phyloP scores from a whole-genome alignment of 2,113 vertebrate genomes.

The Bostrychus sinensis region DNA sequence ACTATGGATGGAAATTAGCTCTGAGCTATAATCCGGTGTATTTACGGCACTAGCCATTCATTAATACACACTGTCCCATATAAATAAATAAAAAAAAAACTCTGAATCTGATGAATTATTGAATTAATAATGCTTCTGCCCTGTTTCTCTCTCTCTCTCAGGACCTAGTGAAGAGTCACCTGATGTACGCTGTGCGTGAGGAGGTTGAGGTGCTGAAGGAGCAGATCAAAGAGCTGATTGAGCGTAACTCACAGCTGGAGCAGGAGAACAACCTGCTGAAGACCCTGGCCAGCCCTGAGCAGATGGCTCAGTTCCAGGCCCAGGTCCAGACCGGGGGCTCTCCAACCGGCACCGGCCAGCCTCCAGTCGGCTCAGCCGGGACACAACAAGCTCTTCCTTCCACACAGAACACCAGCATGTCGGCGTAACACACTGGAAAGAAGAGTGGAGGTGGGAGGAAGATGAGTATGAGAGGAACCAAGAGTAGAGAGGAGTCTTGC shows the following conservation, averaged over 20 bases:
- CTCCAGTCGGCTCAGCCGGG: conserved; percentile 70
- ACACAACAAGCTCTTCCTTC: conserved; percentile 43
- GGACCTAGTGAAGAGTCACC: conserved; percentile 90
- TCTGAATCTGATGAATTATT: neutral
- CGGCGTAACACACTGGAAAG: conserved; percentile 44
- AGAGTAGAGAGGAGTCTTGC: conserved; percentile 26
- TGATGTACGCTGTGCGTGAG: conserved; percentile 97
- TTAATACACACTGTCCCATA: too few relatives aligned
- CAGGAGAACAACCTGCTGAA: conserved; percentile 97
- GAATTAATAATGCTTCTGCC: neutral
- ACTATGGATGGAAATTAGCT: too few relatives aligned
- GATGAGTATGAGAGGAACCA: conserved; percentile 22
- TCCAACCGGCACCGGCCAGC: conserved; percentile 81
- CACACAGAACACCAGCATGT: conserved; percentile 53
- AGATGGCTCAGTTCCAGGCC: conserved; percentile 96
- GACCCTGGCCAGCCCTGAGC: conserved; percentile 94
- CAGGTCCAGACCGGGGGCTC: conserved; percentile 92
- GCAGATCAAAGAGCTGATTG: conserved; percentile 97
- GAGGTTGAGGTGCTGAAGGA: conserved; percentile 87
- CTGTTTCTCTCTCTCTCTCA: conserved; percentile 72
- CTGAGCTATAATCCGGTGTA: too few relatives aligned
- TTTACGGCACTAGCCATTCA: too few relatives aligned
- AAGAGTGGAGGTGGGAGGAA: conserved; percentile 9
- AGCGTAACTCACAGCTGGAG: conserved; percentile 96
- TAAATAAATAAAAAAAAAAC: too few relatives aligned